These are phyloP conservation scores for Phalacrocorax carbo DNA, from an alignment of 2,113 vertebrate genomes.

Conservation along the genomic window DNA sequence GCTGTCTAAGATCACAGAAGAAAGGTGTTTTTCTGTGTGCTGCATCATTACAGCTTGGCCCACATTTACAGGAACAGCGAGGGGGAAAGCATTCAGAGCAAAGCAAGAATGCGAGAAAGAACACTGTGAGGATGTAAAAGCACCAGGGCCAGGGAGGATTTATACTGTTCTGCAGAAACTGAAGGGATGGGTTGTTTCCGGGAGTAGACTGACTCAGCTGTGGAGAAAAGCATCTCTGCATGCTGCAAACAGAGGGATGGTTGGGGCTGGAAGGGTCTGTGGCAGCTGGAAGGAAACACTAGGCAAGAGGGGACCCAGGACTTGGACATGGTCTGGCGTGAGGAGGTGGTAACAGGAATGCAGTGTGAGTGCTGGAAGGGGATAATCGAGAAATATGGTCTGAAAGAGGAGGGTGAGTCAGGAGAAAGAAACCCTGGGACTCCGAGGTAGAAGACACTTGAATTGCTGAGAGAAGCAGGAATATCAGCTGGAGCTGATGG, in stretches of 20 bases:
- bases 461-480: neutral
- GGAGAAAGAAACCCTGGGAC: neutral
- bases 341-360: neutral
- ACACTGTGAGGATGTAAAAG: neutral
- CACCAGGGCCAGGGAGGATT: neutral
- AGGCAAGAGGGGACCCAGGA: neutral
- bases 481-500: neutral
- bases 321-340: neutral
- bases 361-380: neutral
- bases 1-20: slow-evolving; percentile 43
- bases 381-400: neutral
- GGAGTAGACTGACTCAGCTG: neutral
- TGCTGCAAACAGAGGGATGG: neutral
- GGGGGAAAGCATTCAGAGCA: neutral
- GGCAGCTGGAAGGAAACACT: neutral
- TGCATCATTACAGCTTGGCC: slow-evolving; percentile 51
- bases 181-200: neutral
- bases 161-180: neutral
- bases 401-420: neutral
- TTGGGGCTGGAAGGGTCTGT: neutral
- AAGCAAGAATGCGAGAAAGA: neutral
- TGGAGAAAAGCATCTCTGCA: neutral
- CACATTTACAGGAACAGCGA: slow-evolving; percentile 41
- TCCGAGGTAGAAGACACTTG: neutral
- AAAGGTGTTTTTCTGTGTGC: slow-evolving; percentile 45